phyloP scores from a whole-genome alignment of 2,888 invertebrate species.

The Oligia fasciuncula region DNA sequence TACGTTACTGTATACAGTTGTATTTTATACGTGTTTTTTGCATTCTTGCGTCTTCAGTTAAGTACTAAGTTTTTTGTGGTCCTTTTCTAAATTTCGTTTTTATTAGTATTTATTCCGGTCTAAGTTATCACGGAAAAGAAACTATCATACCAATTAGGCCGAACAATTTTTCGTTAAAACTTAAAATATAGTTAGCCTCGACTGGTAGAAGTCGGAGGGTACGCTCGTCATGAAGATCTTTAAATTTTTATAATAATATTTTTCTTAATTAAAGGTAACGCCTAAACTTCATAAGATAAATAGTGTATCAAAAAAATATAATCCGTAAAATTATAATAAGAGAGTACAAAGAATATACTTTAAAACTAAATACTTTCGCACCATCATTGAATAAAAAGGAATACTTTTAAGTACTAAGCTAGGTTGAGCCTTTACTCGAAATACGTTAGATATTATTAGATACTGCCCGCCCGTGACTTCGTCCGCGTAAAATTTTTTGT shows the following conservation, averaged over 20 bases:
- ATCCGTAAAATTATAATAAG: conserved; percentile 49
- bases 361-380: conserved; percentile 64
- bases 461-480: background rate
- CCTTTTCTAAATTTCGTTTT: background rate
- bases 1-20: background rate
- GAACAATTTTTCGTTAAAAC: conserved; percentile 8
- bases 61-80: background rate
- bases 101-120: background rate
- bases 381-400: conserved; percentile 57
- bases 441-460: conserved; percentile 28
- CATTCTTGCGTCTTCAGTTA: background rate
- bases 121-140: conserved; percentile 19
- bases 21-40: conserved; percentile 5
- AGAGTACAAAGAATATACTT: conserved; percentile 57
- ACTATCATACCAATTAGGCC: conserved; percentile 41
- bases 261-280: conserved; percentile 50
- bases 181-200: conserved; percentile 21
- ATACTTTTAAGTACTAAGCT: conserved; percentile 68
- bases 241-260: conserved; percentile 27
- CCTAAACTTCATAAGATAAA: conserved; percentile 42
- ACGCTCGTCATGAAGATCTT: conserved; percentile 14
- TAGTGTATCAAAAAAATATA: conserved; percentile 44
- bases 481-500: background rate
- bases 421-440: conserved; percentile 60
- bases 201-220: conserved; percentile 5